phyloP scores from a whole-genome alignment of 2,888 invertebrate genomes.

The Epistrophe grossulariae region DNA sequence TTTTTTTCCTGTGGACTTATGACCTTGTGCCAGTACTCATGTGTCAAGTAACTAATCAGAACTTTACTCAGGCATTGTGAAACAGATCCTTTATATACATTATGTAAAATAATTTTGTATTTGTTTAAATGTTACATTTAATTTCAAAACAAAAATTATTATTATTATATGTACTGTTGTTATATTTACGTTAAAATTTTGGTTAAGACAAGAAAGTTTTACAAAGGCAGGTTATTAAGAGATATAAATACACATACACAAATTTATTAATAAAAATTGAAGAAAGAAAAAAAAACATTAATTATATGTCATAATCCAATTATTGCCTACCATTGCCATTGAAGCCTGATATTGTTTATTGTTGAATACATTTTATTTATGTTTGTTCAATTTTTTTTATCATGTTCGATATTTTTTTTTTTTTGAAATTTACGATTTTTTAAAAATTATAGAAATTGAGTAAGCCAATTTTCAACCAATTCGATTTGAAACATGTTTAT shows the following conservation, averaged over 20 bases:
- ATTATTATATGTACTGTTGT: conserved; percentile 5
- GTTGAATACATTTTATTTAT: conserved; percentile 57
- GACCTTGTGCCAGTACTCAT: too few species aligned
- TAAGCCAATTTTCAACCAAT: conserved; percentile 61
- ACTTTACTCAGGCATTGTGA: too few species aligned
- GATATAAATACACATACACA: conserved; percentile 65
- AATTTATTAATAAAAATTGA: conserved; percentile 74
- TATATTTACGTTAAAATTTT: conserved; percentile 16
- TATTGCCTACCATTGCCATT: conserved; percentile 83
- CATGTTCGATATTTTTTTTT: conserved; percentile 15
- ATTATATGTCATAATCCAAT: conserved; percentile 80
- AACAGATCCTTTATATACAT: neutral
- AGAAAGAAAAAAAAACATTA: conserved; percentile 66
- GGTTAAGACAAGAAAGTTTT: conserved; percentile 56
- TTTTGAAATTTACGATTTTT: conserved; percentile 44
- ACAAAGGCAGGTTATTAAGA: conserved; percentile 56
- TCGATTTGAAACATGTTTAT: conserved; percentile 58
- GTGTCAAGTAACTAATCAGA: too few species aligned
- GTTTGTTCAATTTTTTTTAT: conserved; percentile 38
- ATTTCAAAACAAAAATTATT: conserved; percentile 27
- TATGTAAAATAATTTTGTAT: conserved; percentile 17
- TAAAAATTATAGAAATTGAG: conserved; percentile 14
- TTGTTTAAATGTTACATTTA: conserved; percentile 30
- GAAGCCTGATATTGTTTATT: conserved; percentile 80
- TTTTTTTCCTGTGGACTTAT: too few species aligned